Evolutionary conservation across 2,113 vertebrate genomes (phyloP), one percentile per base, ranked within the genome.

Genomic region (Scatophagus argus): DNA sequence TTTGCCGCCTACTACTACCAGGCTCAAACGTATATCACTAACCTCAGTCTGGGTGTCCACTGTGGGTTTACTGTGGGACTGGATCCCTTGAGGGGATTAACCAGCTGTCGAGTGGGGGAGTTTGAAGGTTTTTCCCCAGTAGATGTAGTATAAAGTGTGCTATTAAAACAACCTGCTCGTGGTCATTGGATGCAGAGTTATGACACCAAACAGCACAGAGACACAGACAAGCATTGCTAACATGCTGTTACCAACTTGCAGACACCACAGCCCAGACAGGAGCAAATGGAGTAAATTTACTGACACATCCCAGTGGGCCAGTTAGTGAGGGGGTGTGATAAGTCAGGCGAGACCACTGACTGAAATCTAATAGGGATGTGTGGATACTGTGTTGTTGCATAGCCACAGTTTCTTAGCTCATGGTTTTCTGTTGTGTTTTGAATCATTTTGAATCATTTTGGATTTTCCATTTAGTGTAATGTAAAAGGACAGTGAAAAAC

Each of bases 1-100:
- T 84, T 65, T 70, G 54, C 74, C 81, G 80, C 90, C 87, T 91
- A 92, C 74, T 88, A 32, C 74, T 36, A 80, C 83, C 58, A 85
- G 78, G 87, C 86, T 87, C 71, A 88, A 84, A 73, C 27, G 55
- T 46, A 39, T 67, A 51, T 70, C 69, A 31, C 61, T 17, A 1
- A 25, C 43, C 51, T 29, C 63, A 52, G 62, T 60, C 66, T 73
- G 77, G 60, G 52, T 78, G 86, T 82, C 56, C 74, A 65, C 62
- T 67, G 56, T 61, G 70, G 72, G 59, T 32, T 73, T 61, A 58
- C 43, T 74, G 44, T 36, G 43, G 67, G 41, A 36, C 16, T 36
- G 55, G 27, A 61, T 51, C 58, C 27, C 21, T 39, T 47, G 43
- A 38, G 61, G 61, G 71, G 85, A 88, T 90, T 74, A 90, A 70